phyloP scores from a whole-genome alignment of 2,888 invertebrate genomes.

The Caenorhabditis angaria region DNA sequence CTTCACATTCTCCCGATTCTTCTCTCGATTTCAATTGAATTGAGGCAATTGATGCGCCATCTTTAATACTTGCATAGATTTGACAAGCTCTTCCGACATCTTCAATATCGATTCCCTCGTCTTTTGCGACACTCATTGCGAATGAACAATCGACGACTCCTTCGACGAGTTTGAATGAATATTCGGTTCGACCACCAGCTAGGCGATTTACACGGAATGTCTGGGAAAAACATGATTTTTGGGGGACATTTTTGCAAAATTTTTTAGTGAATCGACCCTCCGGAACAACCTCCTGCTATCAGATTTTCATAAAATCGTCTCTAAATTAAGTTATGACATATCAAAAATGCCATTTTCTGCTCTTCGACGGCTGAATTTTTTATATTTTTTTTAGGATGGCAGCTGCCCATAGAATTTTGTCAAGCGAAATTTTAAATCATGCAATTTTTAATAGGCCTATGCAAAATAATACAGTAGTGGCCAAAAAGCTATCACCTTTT shows the following conservation, averaged over 20 bases:
- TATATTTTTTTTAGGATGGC: no score
- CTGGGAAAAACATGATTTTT: constrained; percentile 20
- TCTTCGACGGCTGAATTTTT: no score
- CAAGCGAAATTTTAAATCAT: no score
- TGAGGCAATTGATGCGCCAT: constrained; percentile 1
- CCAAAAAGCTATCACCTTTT: no score
- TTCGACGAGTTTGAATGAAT: constrained; percentile 74
- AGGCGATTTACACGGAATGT: constrained; percentile 44
- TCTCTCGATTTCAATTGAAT: not conserved
- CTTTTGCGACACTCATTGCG: constrained; percentile 79
- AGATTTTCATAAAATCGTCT: no score
- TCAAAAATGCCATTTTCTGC: no score
- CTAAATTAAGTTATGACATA: no score
- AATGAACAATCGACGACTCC: constrained; percentile 79
- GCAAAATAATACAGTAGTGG: no score
- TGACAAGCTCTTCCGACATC: constrained; percentile 76
- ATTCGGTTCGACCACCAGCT: constrained; percentile 23
- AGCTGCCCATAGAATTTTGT: no score
- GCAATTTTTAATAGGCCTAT: no score
- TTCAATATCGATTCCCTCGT: constrained; percentile 76
- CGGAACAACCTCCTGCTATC: no score
- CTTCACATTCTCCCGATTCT: constrained; percentile 17
- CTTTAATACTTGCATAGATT: constrained; percentile 28
- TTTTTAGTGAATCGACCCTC: no score
- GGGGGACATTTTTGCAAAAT: not conserved